These are phyloP conservation scores for Ophion obscuratus DNA, from an alignment of 2,888 invertebrate species.

Conservation along the genomic window DNA sequence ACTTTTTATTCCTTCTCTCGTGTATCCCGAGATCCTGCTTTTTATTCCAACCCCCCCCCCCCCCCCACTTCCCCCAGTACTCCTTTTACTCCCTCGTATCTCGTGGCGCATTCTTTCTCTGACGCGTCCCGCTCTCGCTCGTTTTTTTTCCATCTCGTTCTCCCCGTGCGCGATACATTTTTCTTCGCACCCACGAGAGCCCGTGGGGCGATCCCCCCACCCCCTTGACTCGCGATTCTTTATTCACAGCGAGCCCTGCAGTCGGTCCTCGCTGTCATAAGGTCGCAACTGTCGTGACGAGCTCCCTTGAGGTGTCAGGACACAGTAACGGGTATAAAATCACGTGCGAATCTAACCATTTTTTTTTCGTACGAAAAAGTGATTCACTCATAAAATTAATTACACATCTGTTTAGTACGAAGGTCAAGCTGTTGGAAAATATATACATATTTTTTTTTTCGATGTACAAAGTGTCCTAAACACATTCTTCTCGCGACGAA, in stretches of 20 bases:
- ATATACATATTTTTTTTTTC: no score
- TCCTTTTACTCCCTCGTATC: neutral
- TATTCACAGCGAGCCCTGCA: conserved; percentile 48
- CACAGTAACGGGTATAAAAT: no score
- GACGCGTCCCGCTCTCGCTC: neutral
- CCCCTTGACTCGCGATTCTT: conserved; percentile 33
- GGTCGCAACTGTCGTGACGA: neutral
- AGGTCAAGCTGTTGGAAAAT: no score
- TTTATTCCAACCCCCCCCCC: conserved; percentile 5
- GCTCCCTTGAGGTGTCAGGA: neutral
- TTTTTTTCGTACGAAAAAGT: no score
- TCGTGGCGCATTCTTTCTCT: conserved; percentile 23
- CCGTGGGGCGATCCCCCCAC: conserved; percentile 3
- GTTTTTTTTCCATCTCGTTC: neutral
- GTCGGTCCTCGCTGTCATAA: neutral
- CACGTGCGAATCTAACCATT: no score
- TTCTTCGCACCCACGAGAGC: conserved; percentile 45
- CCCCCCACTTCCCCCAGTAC: neutral
- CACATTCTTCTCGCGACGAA: neutral
- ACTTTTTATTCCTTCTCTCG: conserved; percentile 8
- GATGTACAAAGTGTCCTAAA: neutral
- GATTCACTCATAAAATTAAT: no score
- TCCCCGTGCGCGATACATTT: conserved; percentile 42
- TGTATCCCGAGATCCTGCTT: neutral
- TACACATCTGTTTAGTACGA: no score